Conservation (phyloP, 1,140 invertebrate genomes). For the Hycleus phaleratus region DNA sequence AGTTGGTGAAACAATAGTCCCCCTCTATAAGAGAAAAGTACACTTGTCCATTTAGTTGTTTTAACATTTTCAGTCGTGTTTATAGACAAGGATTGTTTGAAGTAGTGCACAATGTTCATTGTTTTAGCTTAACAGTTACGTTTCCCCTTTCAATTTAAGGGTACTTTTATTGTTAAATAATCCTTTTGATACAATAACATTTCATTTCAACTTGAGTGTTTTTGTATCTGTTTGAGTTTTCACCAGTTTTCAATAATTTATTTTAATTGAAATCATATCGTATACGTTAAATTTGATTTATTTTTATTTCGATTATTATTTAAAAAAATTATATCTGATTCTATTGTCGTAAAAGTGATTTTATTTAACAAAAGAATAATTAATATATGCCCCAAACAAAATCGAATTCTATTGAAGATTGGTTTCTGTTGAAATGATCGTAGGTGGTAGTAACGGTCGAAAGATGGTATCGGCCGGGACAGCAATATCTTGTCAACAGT, state of each 20-base stretch:
- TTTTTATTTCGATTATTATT: too few species aligned
- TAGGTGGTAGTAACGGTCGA: not conserved
- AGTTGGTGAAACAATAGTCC: slow-evolving; percentile 15
- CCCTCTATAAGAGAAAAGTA: slow-evolving; percentile 20
- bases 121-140: slow-evolving; percentile 28
- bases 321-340: too few species aligned
- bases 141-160: slow-evolving; percentile 23
- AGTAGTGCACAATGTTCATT: slow-evolving; percentile 30
- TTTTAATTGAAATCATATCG: too few species aligned
- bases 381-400: not conserved
- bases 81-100: slow-evolving; percentile 31
- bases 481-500: slow-evolving; percentile 17
- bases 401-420: not conserved
- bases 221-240: too few species aligned
- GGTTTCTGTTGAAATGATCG: too few species aligned
- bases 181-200: slow-evolving; percentile 25
- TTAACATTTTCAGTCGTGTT: slow-evolving; percentile 25
- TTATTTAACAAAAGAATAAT: not conserved
- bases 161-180: slow-evolving; percentile 30
- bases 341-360: not conserved
- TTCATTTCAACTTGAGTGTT: slow-evolving; percentile 2
- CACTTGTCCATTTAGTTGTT: slow-evolving; percentile 28
- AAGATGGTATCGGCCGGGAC: slow-evolving; percentile 14
- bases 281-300: too few species aligned
- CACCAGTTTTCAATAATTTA: too few species aligned